Conservation (phyloP, 2,797 vertebrate genomes). For the Lates japonicus region DNA sequence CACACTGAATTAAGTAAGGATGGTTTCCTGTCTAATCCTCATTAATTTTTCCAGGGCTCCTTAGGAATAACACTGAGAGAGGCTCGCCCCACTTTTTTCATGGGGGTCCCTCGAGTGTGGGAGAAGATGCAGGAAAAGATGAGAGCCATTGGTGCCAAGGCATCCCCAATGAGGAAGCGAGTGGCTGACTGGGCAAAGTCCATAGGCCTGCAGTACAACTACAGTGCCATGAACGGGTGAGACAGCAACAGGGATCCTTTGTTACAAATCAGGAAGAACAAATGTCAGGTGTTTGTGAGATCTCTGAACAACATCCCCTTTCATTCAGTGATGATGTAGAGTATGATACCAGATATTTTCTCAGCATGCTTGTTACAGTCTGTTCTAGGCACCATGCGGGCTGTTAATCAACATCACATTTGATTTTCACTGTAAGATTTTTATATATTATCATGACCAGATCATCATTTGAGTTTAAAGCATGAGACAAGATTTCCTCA, state of each 20-base stretch:
- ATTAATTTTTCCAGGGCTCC: slow-evolving; percentile 77
- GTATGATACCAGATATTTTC: neutral
- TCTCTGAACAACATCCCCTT: neutral
- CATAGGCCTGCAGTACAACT: slow-evolving; percentile 84
- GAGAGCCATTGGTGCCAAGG: slow-evolving; percentile 79
- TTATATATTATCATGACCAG: neutral
- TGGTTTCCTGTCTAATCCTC: neutral
- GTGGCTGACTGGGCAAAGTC: slow-evolving; percentile 85
- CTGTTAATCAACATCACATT: neutral
- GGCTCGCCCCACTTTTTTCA: slow-evolving; percentile 84
- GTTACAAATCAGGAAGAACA: neutral
- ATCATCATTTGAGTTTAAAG: neutral
- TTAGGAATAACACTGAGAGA: slow-evolving; percentile 85
- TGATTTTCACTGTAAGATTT: neutral
- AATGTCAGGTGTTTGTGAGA: neutral
- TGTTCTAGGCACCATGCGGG: too few relatives aligned
- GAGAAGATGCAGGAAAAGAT: slow-evolving; percentile 90
- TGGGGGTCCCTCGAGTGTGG: slow-evolving; percentile 89
- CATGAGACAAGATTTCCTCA: neutral
- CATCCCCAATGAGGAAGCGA: slow-evolving; percentile 77
- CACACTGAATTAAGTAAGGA: too few relatives aligned
- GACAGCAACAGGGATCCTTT: slow-evolving; percentile 24
- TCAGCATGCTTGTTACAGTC: neutral
- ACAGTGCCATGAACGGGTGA: slow-evolving; percentile 86
- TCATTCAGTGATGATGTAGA: neutral